Percentiles rank a stretch among this genome's conserved stretches.
Evolutionary conservation across 2,113 vertebrate species (phyloP).

Genomic region (Lophius piscatorius): DNA sequence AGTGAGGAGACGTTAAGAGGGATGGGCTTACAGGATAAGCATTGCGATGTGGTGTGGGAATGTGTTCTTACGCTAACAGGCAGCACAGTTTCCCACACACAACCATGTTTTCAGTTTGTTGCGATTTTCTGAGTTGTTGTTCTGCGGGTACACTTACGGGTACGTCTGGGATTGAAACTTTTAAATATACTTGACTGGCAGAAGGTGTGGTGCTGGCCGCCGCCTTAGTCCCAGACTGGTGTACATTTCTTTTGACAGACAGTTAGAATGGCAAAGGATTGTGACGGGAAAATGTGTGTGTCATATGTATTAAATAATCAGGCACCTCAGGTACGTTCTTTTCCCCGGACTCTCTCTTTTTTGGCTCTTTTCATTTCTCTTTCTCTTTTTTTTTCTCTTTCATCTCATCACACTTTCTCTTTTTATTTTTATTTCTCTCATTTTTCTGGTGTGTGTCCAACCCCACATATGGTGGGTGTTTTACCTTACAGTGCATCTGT

Average conservation of each 20-base stretch:
- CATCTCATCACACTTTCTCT: background rate
- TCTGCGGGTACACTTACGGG: too few species aligned
- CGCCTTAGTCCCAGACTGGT: too few species aligned
- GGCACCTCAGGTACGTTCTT: too few species aligned
- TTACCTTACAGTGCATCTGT: constrained; percentile 57
- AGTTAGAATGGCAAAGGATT: constrained; percentile 15
- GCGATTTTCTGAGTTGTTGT: constrained; percentile 1
- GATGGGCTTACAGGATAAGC: constrained; percentile 69
- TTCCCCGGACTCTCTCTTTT: too few species aligned
- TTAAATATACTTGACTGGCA: too few species aligned
- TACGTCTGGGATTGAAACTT: too few species aligned
- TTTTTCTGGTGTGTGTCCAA: constrained; percentile 39
- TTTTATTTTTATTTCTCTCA: background rate
- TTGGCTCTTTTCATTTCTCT: too few species aligned
- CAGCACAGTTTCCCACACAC: constrained; percentile 9
- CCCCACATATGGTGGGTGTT: constrained; percentile 60
- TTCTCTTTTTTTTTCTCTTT: background rate
- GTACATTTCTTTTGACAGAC: too few species aligned
- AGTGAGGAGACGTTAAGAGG: constrained; percentile 65
- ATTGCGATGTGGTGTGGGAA: constrained; percentile 13
- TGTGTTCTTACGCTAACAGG: constrained; percentile 40
- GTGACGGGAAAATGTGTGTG: too few species aligned
- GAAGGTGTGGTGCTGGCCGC: too few species aligned
- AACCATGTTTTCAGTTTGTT: constrained; percentile 25
- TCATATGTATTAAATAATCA: too few species aligned